Conservation (phyloP, 2,113 vertebrate species). For the Rhinolophus sinicus region DNA sequence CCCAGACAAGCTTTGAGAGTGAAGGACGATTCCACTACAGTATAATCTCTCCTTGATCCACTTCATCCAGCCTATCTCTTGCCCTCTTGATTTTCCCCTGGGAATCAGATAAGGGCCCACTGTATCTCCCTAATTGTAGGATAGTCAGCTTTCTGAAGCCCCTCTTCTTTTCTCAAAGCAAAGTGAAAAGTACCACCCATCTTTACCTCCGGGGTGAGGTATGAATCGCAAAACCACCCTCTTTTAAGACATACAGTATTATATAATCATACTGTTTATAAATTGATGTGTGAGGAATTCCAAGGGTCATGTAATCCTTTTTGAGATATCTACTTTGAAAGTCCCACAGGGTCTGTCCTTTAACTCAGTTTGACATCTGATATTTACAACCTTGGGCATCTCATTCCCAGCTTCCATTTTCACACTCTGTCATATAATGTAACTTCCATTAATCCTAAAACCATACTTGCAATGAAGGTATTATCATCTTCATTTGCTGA, state of each 20-base stretch:
- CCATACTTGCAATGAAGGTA: background rate
- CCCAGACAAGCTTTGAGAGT: background rate
- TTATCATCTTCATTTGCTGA: background rate
- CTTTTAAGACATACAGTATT: background rate
- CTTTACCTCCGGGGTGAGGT: background rate
- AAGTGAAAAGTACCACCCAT: background rate
- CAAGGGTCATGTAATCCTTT: background rate
- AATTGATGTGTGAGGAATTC: background rate
- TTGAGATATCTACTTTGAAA: background rate
- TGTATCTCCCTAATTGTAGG: background rate
- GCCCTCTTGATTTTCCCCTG: background rate
- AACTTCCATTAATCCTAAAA: background rate
- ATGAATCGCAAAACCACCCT: background rate
- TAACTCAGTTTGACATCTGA: background rate
- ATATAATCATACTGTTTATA: background rate
- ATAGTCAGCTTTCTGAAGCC: background rate
- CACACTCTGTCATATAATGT: background rate
- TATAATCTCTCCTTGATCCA: background rate
- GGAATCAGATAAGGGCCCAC: background rate
- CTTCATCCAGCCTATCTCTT: background rate
- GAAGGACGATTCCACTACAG: background rate
- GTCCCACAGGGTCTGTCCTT: background rate
- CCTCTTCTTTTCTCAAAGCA: background rate
- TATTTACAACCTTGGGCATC: background rate
- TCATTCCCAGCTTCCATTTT: background rate